Evolutionary conservation across 2,113 vertebrate genomes (phyloP).

Genomic region (Ceuthmochares aereus): DNA sequence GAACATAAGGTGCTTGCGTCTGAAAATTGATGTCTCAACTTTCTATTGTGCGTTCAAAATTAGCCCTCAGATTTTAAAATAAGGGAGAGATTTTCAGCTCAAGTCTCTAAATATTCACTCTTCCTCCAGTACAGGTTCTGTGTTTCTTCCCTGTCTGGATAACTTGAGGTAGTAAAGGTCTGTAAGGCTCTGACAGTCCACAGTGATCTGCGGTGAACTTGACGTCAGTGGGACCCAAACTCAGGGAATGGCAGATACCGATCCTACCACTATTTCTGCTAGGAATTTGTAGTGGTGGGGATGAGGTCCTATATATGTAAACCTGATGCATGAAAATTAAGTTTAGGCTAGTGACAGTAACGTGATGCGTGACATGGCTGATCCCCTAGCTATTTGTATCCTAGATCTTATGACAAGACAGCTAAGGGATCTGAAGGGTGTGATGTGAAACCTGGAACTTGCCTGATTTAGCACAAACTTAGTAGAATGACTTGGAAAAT

Average conservation of each 20-base stretch:
- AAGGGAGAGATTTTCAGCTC: background rate
- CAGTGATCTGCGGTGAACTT: background rate
- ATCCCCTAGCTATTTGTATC: background rate
- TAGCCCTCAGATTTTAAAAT: background rate
- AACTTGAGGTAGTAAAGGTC: background rate
- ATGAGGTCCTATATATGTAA: background rate
- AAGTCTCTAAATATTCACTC: fast-evolving
- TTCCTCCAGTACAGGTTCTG: background rate
- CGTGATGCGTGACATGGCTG: fast-evolving
- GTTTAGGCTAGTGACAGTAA: background rate
- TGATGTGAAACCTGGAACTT: background rate
- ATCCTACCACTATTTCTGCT: fast-evolving
- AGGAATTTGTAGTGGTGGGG: background rate
- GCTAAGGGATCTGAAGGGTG: background rate
- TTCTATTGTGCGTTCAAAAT: background rate
- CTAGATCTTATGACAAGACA: background rate
- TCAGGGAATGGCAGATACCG: background rate
- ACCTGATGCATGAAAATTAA: background rate
- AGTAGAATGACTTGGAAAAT: background rate
- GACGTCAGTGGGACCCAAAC: background rate
- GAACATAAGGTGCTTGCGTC: background rate
- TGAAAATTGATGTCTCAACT: fast-evolving
- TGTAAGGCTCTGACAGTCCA: background rate
- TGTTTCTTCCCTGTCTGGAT: background rate
- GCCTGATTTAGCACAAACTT: background rate